phyloP scores from a whole-genome alignment of 2,797 vertebrate species.

The Choloepus didactylus region DNA sequence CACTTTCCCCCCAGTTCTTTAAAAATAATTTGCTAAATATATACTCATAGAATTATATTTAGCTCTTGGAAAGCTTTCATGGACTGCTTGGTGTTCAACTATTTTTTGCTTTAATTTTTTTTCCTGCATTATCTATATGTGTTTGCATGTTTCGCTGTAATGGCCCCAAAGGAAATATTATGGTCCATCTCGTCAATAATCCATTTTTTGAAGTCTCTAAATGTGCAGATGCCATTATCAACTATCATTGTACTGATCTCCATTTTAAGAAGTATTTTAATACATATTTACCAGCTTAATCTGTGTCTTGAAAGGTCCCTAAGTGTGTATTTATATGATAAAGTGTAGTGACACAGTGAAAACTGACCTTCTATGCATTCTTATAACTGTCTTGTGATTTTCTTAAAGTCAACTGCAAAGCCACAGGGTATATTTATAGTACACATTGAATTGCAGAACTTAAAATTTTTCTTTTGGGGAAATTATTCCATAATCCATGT shows the following conservation, averaged over 20 bases:
- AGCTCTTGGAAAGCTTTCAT: not conserved
- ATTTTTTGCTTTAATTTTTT: not conserved
- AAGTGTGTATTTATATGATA: constrained; percentile 60
- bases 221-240: constrained; percentile 36
- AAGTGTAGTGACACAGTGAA: not conserved
- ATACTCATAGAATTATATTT: not conserved
- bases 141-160: not conserved
- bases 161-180: constrained; percentile 57
- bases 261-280: constrained; percentile 50
- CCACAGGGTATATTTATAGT: not conserved
- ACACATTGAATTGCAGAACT: not conserved
- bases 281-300: not conserved
- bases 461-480: not conserved
- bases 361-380: not conserved
- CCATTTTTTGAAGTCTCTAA: constrained; percentile 64
- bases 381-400: not conserved
- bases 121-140: not conserved
- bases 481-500: not conserved
- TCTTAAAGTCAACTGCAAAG: constrained; percentile 40
- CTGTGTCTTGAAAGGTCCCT: constrained; percentile 4
- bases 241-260: constrained; percentile 25
- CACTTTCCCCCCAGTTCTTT: not conserved
- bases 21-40: constrained; percentile 41
- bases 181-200: constrained; percentile 8
- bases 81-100: not conserved